Evolutionary conservation across 2,113 vertebrate genomes (phyloP).

Genomic region (Numenius arquata): DNA sequence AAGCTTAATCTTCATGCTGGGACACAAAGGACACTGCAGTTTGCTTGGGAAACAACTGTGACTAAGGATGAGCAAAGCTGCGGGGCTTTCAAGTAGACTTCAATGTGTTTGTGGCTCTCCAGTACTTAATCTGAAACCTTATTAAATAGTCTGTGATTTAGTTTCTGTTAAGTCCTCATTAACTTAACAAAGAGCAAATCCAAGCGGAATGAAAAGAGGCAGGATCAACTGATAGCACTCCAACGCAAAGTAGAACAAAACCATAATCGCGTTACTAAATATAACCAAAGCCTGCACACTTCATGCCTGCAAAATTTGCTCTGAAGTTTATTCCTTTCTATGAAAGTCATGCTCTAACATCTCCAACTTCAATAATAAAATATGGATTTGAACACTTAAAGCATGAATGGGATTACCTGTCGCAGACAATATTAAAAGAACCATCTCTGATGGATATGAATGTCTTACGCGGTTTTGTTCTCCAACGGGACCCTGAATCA

Average conservation of each 20-base stretch:
- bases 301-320: neutral
- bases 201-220: conserved; percentile 4
- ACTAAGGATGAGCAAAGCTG: neutral
- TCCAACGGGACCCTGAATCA: neutral
- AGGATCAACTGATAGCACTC: conserved; percentile 9
- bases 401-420: neutral
- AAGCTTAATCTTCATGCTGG: neutral
- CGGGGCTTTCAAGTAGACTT: neutral
- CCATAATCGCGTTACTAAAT: neutral
- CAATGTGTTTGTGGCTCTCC: neutral
- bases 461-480: accelerated
- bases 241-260: neutral
- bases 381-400: neutral
- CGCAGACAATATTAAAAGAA: neutral
- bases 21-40: neutral
- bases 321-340: neutral
- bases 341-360: neutral
- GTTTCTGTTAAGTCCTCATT: conserved; percentile 7
- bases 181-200: conserved; percentile 42
- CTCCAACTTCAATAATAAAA: neutral
- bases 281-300: neutral
- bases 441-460: neutral
- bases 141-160: conserved; percentile 19
- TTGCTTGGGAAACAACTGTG: neutral
- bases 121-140: conserved; percentile 27